These are phyloP conservation scores for Anarhynchus alexandrinus DNA, from an alignment of 2,113 vertebrate genomes.

Conservation along the genomic window DNA sequence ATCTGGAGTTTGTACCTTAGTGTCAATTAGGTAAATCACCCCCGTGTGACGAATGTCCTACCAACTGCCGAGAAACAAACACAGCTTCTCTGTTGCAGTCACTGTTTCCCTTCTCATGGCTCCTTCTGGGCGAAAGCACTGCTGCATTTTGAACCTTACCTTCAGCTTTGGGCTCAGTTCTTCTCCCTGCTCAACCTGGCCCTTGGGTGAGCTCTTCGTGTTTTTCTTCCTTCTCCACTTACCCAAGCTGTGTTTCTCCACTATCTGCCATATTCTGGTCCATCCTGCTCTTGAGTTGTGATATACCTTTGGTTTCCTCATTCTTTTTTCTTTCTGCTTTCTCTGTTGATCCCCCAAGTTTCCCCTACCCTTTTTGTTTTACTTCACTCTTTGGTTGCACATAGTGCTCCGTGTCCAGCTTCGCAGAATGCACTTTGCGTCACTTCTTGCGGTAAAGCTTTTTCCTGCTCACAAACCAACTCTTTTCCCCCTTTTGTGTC, in stretches of 20 bases:
- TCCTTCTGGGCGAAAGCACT: neutral
- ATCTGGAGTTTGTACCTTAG: neutral
- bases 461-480: neutral
- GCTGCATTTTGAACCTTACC: neutral
- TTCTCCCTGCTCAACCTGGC: neutral
- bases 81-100: neutral
- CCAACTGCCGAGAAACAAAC: neutral
- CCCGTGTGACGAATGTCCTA: neutral
- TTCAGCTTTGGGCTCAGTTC: neutral
- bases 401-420: rapidly evolving
- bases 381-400: neutral
- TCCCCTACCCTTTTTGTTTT: neutral
- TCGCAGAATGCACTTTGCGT: rapidly evolving
- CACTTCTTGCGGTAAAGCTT: neutral
- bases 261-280: neutral
- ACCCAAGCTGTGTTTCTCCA: neutral
- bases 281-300: neutral
- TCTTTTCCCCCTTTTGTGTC: neutral
- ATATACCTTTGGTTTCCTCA: neutral
- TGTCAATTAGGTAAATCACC: neutral
- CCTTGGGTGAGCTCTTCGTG: neutral
- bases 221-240: neutral
- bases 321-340: neutral
- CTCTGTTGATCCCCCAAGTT: neutral
- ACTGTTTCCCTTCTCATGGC: neutral